Evolutionary conservation across 2,113 vertebrate species (phyloP), one percentile per base, ranked within the genome.

Genomic region (Todiramphus saurophagus): DNA sequence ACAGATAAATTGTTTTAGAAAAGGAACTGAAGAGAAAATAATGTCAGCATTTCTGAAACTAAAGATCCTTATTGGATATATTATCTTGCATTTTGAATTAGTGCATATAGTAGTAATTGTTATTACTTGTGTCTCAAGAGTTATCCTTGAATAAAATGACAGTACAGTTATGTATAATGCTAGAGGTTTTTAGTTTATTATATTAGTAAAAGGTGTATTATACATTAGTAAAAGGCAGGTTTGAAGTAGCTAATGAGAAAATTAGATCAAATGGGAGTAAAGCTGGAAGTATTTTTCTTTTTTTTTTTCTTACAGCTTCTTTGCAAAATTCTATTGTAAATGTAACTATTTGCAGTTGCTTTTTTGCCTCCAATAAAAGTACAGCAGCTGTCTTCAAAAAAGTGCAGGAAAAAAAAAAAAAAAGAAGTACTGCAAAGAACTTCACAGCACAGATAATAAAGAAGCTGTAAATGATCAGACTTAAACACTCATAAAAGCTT

Each of bases 311-410:
- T 86, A 53, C 80, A 85, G 5, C 13, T 89, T 25, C 90, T 93
- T 33, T 85, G 37, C 20, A 83, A 30, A 63, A 63, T 77, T 90
- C 73, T 93, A 44, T 75, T 9, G 9, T 25, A 82, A 96, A 69
- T 82, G 9, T 9, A 92, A 25, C 11, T 31, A 43, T 93, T 96
- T 90, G 11, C 18, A 81, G 33, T 90, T 83, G 23, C 13, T 82
- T 5, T 79, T 89, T 86, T 94, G 11, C 13, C 92, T 90, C 30
- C 70, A 83, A 83, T 91, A 95, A 87, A 97, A 97, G 89, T 73
- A 93, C 25, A 96, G 15, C 33, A 58, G 24, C 33, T 87, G 68
- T 96, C 63, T 69, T 10, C 53, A 66, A 90, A 82, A 93, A 93
- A 90, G 30, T 74, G 10, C 59, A 68, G 30, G 39, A 60, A 25